These are phyloP conservation scores for Venustaconcha ellipsiformis DNA, from an alignment of 1,140 invertebrate species.

Conservation along the genomic window DNA sequence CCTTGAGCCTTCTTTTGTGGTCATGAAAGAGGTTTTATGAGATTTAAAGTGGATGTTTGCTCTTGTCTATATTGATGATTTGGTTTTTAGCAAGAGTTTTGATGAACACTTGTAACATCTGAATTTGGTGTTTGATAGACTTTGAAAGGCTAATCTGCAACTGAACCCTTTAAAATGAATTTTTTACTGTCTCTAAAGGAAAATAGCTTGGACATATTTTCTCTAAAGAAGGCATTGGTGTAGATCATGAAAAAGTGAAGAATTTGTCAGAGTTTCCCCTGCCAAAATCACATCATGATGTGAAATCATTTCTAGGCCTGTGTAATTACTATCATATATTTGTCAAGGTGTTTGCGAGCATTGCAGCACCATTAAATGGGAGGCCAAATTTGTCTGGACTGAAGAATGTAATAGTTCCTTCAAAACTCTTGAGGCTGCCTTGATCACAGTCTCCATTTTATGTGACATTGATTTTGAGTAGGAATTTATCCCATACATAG, in stretches of 20 bases:
- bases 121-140: slow-evolving; percentile 28
- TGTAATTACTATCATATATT: slow-evolving; percentile 19
- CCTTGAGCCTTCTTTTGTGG: slow-evolving; percentile 17
- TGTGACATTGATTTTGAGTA: slow-evolving; percentile 11
- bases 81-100: slow-evolving; percentile 35
- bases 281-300: background rate
- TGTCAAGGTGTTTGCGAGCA: slow-evolving; percentile 21
- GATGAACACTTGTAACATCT: slow-evolving; percentile 38
- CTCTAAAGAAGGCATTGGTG: slow-evolving; percentile 22
- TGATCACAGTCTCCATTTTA: slow-evolving; percentile 13
- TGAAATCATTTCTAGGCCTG: slow-evolving; percentile 4
- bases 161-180: slow-evolving; percentile 42
- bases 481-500: slow-evolving; percentile 16
- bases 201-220: too few relatives aligned
- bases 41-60: slow-evolving; percentile 36
- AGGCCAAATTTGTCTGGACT: too few relatives aligned
- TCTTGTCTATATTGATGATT: slow-evolving; percentile 40
- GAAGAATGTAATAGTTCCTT: slow-evolving; percentile 1
- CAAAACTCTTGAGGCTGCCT: background rate
- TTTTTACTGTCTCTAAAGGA: slow-evolving; percentile 39
- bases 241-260: slow-evolving; percentile 13
- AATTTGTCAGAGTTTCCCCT: slow-evolving; percentile 12
- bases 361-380: slow-evolving; percentile 29
- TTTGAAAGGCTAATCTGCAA: slow-evolving; percentile 31
- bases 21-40: slow-evolving; percentile 21